These are phyloP conservation scores for Camponotus floridanus DNA, from an alignment of 1,140 invertebrate genomes.

Conservation along the genomic window DNA sequence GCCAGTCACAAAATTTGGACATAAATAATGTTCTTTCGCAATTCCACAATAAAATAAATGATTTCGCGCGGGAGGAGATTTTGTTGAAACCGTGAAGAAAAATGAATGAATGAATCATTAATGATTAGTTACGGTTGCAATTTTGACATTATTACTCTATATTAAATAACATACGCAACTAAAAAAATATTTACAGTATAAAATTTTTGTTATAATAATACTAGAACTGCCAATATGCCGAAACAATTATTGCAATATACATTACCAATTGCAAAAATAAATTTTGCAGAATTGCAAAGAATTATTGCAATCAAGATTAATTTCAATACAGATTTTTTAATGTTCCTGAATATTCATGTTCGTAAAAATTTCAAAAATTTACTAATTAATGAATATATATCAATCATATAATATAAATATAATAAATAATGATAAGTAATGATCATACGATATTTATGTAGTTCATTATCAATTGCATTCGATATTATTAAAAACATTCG, in stretches of 20 bases:
- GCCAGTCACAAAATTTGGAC: constrained; percentile 71
- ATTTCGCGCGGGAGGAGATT: constrained; percentile 80
- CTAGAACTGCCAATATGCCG: background rate
- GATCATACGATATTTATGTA: constrained; percentile 25
- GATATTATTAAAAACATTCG: constrained; percentile 4
- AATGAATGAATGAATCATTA: background rate
- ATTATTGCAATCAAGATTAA: constrained; percentile 1
- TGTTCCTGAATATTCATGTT: constrained; percentile 59
- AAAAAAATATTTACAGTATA: background rate
- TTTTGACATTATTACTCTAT: background rate
- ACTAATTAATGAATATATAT: constrained; percentile 37
- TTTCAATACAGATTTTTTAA: constrained; percentile 39
- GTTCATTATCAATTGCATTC: constrained; percentile 4
- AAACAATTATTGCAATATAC: background rate
- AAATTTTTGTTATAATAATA: background rate
- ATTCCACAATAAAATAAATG: constrained; percentile 76
- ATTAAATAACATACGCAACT: background rate
- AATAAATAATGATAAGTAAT: constrained; percentile 41
- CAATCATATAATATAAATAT: constrained; percentile 16
- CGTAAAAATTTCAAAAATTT: constrained; percentile 32
- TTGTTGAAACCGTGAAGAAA: constrained; percentile 78
- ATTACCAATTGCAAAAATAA: constrained; percentile 19
- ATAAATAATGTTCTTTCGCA: constrained; percentile 68
- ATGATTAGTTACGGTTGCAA: constrained; percentile 13
- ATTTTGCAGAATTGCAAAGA: background rate